Evolutionary conservation across 2,113 vertebrate genomes (phyloP).

Genomic region (Dasypus novemcinctus): DNA sequence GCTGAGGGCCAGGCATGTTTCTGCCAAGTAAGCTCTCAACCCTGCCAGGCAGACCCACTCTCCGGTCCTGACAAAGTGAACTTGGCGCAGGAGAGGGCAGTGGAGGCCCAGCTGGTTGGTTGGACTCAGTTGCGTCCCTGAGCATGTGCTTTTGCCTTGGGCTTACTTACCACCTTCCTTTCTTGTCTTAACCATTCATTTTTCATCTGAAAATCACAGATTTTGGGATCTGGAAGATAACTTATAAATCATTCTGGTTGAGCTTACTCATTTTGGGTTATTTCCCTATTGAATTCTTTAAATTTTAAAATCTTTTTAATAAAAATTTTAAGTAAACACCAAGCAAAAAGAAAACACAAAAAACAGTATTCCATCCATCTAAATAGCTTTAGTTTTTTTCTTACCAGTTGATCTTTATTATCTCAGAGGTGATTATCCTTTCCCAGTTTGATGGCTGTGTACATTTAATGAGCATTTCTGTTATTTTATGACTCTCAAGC

Average conservation of each 20-base stretch:
- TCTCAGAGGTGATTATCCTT: background rate
- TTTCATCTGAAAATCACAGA: background rate
- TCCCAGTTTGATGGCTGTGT: background rate
- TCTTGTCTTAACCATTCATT: background rate
- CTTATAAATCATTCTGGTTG: background rate
- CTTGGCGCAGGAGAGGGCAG: too few species aligned
- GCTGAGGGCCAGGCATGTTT: background rate
- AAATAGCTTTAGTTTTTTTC: background rate
- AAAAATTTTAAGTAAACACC: background rate
- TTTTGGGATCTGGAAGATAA: background rate
- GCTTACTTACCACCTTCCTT: background rate
- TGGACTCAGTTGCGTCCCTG: too few species aligned
- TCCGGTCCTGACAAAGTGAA: background rate
- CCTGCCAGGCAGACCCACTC: background rate
- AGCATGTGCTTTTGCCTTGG: background rate
- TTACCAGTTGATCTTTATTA: background rate
- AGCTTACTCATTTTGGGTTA: background rate
- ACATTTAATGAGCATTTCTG: conserved; percentile 1
- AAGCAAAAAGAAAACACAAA: background rate
- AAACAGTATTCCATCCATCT: background rate
- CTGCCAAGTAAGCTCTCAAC: too few species aligned
- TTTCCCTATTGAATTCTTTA: conserved; percentile 21
- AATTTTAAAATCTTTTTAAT: background rate
- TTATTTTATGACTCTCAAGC: background rate
- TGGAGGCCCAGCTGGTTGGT: too few species aligned